phyloP scores from a whole-genome alignment of 2,888 invertebrate genomes.

The Tryphoninae sp. region DNA sequence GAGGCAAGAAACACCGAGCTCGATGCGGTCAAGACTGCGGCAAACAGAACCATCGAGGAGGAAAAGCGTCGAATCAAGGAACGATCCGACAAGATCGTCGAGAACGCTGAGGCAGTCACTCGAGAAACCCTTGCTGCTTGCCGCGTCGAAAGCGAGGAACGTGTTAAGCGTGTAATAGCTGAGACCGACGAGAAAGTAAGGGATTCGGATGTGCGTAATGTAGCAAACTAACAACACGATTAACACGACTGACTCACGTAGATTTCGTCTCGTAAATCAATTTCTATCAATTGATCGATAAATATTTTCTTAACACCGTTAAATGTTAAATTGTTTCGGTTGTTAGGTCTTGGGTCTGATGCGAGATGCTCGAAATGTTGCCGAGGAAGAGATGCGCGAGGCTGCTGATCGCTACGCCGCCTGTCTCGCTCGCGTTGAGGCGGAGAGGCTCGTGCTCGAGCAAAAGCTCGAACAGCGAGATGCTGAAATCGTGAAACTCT shows the following conservation, averaged over 20 bases:
- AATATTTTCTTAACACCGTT: neutral
- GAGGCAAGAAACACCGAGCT: conserved; percentile 71
- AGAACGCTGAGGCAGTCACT: conserved; percentile 75
- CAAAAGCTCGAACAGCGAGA: conserved; percentile 73
- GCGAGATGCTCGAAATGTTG: conserved; percentile 70
- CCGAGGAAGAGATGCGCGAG: conserved; percentile 74
- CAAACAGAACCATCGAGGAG: conserved; percentile 71
- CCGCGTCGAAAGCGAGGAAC: conserved; percentile 74
- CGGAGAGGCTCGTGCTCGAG: conserved; percentile 71
- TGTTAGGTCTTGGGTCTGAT: conserved; percentile 72
- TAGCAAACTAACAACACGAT: conserved; percentile 51
- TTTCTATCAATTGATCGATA: neutral
- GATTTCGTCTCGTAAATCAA: neutral
- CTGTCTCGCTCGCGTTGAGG: conserved; percentile 70
- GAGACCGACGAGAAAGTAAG: conserved; percentile 76
- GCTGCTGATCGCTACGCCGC: conserved; percentile 71
- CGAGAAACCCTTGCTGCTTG: conserved; percentile 75
- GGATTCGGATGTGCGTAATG: conserved; percentile 60
- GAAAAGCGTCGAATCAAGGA: conserved; percentile 72
- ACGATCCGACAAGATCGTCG: conserved; percentile 72
- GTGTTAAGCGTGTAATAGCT: conserved; percentile 73
- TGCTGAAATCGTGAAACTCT: conserved; percentile 71
- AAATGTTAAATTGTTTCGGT: neutral
- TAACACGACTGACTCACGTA: conserved; percentile 25
- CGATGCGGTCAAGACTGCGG: conserved; percentile 68